phyloP scores from a whole-genome alignment of 2,797 vertebrate species.

The Neosilurus hyrtlii region DNA sequence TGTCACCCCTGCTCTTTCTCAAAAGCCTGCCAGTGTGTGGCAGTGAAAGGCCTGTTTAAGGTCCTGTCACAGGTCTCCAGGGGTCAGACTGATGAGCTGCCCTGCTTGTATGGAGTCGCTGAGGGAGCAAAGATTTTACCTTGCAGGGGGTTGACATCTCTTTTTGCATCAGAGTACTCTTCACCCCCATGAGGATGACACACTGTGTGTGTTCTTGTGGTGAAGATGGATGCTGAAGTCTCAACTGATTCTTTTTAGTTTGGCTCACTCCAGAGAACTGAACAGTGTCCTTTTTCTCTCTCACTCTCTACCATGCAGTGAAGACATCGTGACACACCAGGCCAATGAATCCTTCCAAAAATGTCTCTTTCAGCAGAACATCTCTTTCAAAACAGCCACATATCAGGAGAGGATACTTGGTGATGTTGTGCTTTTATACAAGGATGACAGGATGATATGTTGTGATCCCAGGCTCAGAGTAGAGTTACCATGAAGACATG shows the following conservation, averaged over 20 bases:
- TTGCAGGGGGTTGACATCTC: constrained; percentile 56
- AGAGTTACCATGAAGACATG: constrained; percentile 12
- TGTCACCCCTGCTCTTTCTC: constrained; percentile 53
- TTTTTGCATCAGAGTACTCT: constrained; percentile 51
- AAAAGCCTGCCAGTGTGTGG: constrained; percentile 56
- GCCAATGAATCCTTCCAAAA: constrained; percentile 16
- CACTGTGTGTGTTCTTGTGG: constrained; percentile 33
- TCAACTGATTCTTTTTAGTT: constrained; percentile 36
- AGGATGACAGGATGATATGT: constrained; percentile 12
- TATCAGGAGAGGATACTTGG: constrained; percentile 22
- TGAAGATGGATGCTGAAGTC: constrained; percentile 30
- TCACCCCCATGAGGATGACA: constrained; percentile 59
- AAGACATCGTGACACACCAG: constrained; percentile 22
- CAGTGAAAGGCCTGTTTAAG: constrained; percentile 59
- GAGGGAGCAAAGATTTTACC: constrained; percentile 55
- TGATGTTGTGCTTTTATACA: constrained; percentile 8
- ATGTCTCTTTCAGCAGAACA: constrained; percentile 29
- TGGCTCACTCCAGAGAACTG: constrained; percentile 19
- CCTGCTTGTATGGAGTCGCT: constrained; percentile 60
- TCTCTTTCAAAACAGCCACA: constrained; percentile 31
- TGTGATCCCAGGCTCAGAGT: constrained; percentile 9
- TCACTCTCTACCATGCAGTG: constrained; percentile 15
- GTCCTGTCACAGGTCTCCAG: constrained; percentile 60
- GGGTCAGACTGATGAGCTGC: constrained; percentile 60
- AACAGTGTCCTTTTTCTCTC: constrained; percentile 13